phyloP scores from a whole-genome alignment of 2,113 vertebrate species.

The Caranx ignobilis region DNA sequence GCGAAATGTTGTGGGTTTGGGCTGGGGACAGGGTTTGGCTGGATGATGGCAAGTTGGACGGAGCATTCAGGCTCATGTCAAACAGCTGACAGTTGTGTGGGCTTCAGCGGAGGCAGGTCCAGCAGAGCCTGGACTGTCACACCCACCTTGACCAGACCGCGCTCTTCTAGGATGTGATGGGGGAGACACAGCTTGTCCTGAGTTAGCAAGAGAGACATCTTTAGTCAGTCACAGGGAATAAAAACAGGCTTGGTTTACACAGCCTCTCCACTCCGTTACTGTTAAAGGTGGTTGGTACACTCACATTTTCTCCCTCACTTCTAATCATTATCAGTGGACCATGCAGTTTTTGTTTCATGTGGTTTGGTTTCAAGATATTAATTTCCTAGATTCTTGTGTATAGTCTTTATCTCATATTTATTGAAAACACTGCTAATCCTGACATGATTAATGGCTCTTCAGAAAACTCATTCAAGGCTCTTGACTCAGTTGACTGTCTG shows the following conservation, averaged over 20 bases:
- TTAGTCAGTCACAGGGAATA: neutral
- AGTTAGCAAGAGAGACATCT: slow-evolving; percentile 23
- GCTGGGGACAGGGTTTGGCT: slow-evolving; percentile 16
- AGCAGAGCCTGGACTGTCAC: slow-evolving; percentile 95
- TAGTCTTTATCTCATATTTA: neutral
- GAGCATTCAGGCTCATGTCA: slow-evolving; percentile 75
- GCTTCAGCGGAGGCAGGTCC: slow-evolving; percentile 89
- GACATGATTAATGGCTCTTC: neutral
- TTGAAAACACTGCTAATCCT: neutral
- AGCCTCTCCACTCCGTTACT: neutral
- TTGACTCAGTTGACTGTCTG: neutral
- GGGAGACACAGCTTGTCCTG: slow-evolving; percentile 98
- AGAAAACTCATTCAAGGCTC: neutral
- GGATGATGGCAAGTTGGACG: slow-evolving; percentile 10
- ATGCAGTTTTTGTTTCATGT: neutral
- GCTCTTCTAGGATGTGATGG: slow-evolving; percentile 98
- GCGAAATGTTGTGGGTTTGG: slow-evolving; percentile 14
- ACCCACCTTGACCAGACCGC: slow-evolving; percentile 95
- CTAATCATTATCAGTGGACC: neutral
- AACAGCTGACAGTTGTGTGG: slow-evolving; percentile 90
- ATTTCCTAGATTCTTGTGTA: neutral
- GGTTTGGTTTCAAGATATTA: neutral
- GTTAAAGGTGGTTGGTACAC: neutral
- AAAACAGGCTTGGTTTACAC: neutral
- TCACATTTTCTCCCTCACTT: neutral